These are phyloP conservation scores for Madoqua kirkii DNA, from an alignment of 2,113 vertebrate genomes.

Conservation along the genomic window DNA sequence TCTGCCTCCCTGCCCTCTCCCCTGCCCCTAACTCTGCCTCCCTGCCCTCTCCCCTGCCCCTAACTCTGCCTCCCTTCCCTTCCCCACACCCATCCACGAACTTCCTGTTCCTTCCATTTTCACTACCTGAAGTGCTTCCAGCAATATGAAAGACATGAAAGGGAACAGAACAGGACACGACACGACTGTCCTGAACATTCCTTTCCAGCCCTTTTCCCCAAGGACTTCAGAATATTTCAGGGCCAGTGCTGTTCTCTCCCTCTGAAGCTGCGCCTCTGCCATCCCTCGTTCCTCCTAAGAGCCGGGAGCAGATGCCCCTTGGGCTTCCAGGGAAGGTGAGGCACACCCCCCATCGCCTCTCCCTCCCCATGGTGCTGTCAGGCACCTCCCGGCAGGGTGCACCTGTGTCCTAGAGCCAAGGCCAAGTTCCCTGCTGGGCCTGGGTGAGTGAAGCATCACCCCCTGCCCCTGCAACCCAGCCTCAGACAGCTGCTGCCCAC, in stretches of 20 bases:
- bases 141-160: background rate
- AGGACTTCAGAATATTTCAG: background rate
- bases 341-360: background rate
- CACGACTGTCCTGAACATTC: background rate
- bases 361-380: fast-evolving
- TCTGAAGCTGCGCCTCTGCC: background rate
- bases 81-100: background rate
- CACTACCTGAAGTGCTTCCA: background rate
- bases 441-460: background rate
- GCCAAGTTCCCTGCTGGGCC: background rate
- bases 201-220: background rate
- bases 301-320: background rate
- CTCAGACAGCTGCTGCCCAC: conserved; percentile 40
- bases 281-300: background rate
- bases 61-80: background rate
- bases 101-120: background rate
- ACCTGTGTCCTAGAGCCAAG: fast-evolving
- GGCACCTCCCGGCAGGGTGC: background rate
- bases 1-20: too few species aligned
- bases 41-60: too few species aligned
- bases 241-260: too few species aligned
- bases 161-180: background rate
- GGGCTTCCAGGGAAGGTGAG: background rate
- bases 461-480: background rate
- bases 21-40: too few species aligned